Percentiles rank a stretch among this genome's conserved stretches.
Evolutionary conservation across 2,888 invertebrate genomes (phyloP).

Genomic region (Unio pictorum): DNA sequence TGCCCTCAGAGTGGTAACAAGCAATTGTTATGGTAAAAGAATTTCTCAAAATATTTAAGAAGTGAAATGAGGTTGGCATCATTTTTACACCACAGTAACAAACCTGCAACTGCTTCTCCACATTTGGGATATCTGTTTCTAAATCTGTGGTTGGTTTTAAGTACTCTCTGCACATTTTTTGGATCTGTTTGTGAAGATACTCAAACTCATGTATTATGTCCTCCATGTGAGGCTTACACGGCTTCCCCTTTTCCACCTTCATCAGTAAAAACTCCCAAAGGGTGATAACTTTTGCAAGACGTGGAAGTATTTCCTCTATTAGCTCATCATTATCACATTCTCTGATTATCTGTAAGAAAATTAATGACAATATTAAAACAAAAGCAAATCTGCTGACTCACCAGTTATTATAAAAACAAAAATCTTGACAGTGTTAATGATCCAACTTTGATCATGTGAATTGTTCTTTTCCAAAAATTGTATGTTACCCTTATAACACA

Average conservation of each 20-base stretch:
- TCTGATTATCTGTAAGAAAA: slow-evolving; percentile 50
- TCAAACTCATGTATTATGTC: slow-evolving; percentile 58
- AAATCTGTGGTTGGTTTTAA: slow-evolving; percentile 38
- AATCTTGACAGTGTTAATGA: background rate
- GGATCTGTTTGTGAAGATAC: slow-evolving; percentile 52
- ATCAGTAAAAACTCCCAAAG: slow-evolving; percentile 73
- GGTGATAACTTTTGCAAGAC: slow-evolving; percentile 70
- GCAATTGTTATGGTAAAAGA: no score
- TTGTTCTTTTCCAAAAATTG: no score
- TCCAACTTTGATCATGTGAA: background rate
- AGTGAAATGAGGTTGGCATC: no score
- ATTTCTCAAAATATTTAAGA: no score
- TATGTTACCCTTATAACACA: no score
- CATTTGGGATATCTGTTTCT: slow-evolving; percentile 8
- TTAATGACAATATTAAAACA: background rate
- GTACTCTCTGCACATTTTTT: slow-evolving; percentile 55
- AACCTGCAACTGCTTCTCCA: no score
- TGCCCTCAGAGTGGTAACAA: no score
- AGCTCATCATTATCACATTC: slow-evolving; percentile 70
- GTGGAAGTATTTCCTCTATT: slow-evolving; percentile 72
- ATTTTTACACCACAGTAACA: no score
- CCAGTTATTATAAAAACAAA: background rate
- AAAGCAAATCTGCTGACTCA: background rate
- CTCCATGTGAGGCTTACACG: slow-evolving; percentile 54
- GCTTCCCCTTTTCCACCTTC: slow-evolving; percentile 68